Percentiles rank a stretch among this genome's conserved stretches.
phyloP scores from a whole-genome alignment of 2,113 vertebrate genomes.

The Pelusios castaneus region DNA sequence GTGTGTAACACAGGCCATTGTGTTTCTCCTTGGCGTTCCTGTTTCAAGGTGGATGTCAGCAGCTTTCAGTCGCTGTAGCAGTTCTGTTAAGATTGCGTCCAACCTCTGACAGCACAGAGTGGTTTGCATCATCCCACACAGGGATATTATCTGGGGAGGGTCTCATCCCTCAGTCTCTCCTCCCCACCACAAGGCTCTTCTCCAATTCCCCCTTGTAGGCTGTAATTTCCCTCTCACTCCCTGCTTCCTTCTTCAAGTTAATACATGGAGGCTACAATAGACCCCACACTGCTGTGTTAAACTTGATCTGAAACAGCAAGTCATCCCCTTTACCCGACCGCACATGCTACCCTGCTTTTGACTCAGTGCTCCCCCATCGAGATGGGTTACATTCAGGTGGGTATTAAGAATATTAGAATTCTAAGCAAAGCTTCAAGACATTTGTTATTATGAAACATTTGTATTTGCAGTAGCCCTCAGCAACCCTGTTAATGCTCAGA shows the following conservation, averaged over 20 bases:
- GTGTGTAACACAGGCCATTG: neutral
- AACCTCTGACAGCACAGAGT: too few relatives aligned
- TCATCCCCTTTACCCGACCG: neutral
- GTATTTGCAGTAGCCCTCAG: neutral
- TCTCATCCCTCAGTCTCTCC: neutral
- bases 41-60: neutral
- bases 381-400: neutral
- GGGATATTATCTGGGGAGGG: neutral
- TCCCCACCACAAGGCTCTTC: neutral
- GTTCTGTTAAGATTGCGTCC: neutral
- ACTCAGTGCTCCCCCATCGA: neutral
- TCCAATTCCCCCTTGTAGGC: neutral
- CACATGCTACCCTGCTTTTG: neutral
- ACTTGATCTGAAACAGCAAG: neutral
- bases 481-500: neutral
- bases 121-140: neutral
- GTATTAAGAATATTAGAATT: neutral
- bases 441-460: neutral
- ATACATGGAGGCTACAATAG: neutral
- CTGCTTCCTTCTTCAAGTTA: neutral
- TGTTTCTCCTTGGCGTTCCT: neutral
- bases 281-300: neutral
- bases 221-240: neutral
- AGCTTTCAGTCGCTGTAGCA: neutral
- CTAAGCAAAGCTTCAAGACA: neutral